Conservation (phyloP, 2,797 vertebrate species). For the Melanogrammus aeglefinus region DNA sequence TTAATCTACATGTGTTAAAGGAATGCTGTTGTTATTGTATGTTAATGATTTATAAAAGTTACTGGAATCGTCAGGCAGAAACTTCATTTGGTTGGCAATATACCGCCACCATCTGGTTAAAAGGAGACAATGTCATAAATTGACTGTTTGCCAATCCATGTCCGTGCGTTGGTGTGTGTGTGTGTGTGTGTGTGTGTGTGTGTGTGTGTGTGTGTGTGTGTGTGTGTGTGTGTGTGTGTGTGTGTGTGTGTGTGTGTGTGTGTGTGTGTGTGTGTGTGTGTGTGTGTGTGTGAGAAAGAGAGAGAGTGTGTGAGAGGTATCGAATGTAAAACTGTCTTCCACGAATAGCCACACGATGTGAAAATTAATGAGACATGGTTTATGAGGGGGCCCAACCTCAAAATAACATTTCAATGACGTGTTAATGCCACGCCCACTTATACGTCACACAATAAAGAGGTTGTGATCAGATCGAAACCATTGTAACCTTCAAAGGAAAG, state of each 20-base stretch:
- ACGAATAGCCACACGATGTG: not conserved
- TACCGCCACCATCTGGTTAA: conserved; percentile 58
- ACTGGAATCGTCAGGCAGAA: conserved; percentile 7
- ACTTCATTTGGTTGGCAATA: not conserved
- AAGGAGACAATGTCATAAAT: conserved; percentile 9
- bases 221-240: too few relatives aligned
- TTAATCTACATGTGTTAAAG: not conserved
- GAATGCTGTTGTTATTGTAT: not conserved
- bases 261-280: not conserved
- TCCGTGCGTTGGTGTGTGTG: too few relatives aligned
- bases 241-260: too few relatives aligned
- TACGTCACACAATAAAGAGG: not conserved
- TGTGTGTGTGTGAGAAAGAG: not conserved
- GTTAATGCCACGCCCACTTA: not conserved
- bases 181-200: too few relatives aligned
- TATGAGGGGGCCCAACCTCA: not conserved
- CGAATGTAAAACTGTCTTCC: too few relatives aligned
- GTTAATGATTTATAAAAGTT: not conserved
- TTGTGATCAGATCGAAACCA: not conserved
- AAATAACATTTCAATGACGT: not conserved
- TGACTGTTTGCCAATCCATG: not conserved
- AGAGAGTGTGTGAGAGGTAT: not conserved
- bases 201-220: too few relatives aligned
- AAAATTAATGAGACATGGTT: not conserved
- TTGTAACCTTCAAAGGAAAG: not conserved